These are phyloP conservation scores for Monopis laevigella DNA, from an alignment of 2,888 invertebrate genomes.

Conservation along the genomic window DNA sequence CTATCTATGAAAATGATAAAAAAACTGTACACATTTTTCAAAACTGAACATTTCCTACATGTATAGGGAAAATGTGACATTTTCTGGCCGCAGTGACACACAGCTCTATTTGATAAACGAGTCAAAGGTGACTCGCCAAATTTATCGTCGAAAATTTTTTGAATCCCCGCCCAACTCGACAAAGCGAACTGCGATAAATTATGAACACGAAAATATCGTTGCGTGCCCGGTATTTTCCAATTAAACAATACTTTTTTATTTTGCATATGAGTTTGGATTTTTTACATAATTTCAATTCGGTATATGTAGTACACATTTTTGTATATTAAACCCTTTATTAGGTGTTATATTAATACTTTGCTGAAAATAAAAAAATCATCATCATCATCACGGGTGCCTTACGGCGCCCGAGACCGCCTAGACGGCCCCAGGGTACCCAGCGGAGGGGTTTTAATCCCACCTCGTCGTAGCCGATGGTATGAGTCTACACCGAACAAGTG, in stretches of 20 bases:
- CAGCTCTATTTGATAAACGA: slow-evolving; percentile 49
- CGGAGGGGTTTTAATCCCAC: too few relatives aligned
- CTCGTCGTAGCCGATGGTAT: too few relatives aligned
- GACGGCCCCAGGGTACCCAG: too few relatives aligned
- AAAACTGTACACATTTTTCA: slow-evolving; percentile 29
- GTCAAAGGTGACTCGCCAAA: slow-evolving; percentile 48
- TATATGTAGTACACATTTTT: neutral
- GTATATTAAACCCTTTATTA: neutral
- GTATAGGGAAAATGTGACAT: slow-evolving; percentile 36
- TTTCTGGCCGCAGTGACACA: slow-evolving; percentile 36
- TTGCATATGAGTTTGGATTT: neutral
- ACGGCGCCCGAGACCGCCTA: neutral
- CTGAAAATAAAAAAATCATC: neutral
- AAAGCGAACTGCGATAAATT: slow-evolving; percentile 47
- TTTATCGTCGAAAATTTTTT: slow-evolving; percentile 47
- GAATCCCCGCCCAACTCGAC: slow-evolving; percentile 41
- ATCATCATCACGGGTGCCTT: neutral
- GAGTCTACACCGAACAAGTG: too few relatives aligned
- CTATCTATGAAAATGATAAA: too few relatives aligned
- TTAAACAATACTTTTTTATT: slow-evolving; percentile 20
- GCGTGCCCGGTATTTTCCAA: slow-evolving; percentile 35
- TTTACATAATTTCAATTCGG: neutral
- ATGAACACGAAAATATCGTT: slow-evolving; percentile 26
- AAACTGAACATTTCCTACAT: slow-evolving; percentile 38
- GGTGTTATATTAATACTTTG: neutral